A percentile compares a stretch with the other conserved stretches of the same genome.
These are phyloP conservation scores for Agrochola lychnidis DNA, from an alignment of 2,888 invertebrate species.

Conservation along the genomic window DNA sequence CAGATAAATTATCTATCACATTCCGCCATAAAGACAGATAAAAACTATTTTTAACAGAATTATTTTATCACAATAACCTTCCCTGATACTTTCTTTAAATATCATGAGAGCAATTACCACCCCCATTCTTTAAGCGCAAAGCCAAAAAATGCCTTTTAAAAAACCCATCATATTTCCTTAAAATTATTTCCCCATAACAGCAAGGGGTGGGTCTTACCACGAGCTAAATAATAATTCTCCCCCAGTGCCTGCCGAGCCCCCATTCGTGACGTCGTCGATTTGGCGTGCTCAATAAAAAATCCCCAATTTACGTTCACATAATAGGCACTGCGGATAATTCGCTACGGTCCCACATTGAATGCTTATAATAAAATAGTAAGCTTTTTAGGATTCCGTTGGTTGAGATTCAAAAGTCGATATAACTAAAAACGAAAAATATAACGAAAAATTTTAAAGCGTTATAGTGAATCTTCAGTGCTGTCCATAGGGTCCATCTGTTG, in stretches of 20 bases:
- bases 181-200: slow-evolving; percentile 53
- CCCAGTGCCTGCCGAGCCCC: slow-evolving; percentile 66
- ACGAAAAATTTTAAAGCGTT: not conserved
- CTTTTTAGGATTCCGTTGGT: slow-evolving; percentile 17
- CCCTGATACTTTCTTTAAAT: slow-evolving; percentile 4
- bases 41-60: not conserved
- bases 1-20: not conserved
- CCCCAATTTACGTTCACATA: slow-evolving; percentile 82
- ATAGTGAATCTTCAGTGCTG: not conserved
- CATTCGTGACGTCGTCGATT: slow-evolving; percentile 83
- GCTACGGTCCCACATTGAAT: slow-evolving; percentile 70
- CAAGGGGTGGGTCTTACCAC: slow-evolving; percentile 49
- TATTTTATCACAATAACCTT: not conserved
- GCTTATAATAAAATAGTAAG: slow-evolving; percentile 65
- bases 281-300: slow-evolving; percentile 83
- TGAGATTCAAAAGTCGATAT: not conserved
- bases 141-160: slow-evolving; percentile 37
- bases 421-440: no score
- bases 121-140: slow-evolving; percentile 19
- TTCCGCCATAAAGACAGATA: no score
- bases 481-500: not conserved
- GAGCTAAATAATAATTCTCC: slow-evolving; percentile 62
- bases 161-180: slow-evolving; percentile 46
- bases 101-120: slow-evolving; percentile 14
- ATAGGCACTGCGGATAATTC: slow-evolving; percentile 83